Conservation (phyloP, 2,888 invertebrate species). For the Limenitis camilla region DNA sequence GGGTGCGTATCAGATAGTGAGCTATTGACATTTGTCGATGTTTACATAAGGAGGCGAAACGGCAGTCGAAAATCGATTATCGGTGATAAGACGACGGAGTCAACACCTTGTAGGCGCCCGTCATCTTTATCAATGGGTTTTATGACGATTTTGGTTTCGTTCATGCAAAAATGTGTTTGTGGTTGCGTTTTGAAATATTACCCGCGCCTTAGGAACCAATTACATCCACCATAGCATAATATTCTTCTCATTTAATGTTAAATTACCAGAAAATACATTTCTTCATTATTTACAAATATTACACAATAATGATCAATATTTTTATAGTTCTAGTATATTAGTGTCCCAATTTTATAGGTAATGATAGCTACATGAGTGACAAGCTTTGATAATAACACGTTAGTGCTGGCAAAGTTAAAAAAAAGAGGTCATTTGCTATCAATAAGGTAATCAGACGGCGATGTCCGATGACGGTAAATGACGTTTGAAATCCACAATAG, state of each 20-base stretch:
- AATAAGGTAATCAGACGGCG: constrained; percentile 26
- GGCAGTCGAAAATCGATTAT: constrained; percentile 71
- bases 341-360: constrained; percentile 6
- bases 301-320: background rate
- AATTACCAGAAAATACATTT: too few species aligned
- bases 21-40: constrained; percentile 63
- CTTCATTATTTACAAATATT: background rate
- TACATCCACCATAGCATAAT: constrained; percentile 13
- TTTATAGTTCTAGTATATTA: background rate
- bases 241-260: too few species aligned
- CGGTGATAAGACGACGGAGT: constrained; percentile 55
- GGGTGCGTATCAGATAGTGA: constrained; percentile 63
- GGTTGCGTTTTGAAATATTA: constrained; percentile 26
- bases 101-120: constrained; percentile 62
- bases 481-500: constrained; percentile 15
- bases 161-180: constrained; percentile 50
- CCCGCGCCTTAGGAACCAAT: constrained; percentile 27
- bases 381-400: constrained; percentile 18
- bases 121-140: constrained; percentile 53
- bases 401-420: constrained; percentile 14
- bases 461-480: constrained; percentile 12
- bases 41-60: constrained; percentile 70
- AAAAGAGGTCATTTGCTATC: constrained; percentile 27
- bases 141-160: constrained; percentile 37
- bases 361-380: constrained; percentile 14